Conservation (phyloP, 2,888 invertebrate species). For the Noctuana brunneofusca region DNA sequence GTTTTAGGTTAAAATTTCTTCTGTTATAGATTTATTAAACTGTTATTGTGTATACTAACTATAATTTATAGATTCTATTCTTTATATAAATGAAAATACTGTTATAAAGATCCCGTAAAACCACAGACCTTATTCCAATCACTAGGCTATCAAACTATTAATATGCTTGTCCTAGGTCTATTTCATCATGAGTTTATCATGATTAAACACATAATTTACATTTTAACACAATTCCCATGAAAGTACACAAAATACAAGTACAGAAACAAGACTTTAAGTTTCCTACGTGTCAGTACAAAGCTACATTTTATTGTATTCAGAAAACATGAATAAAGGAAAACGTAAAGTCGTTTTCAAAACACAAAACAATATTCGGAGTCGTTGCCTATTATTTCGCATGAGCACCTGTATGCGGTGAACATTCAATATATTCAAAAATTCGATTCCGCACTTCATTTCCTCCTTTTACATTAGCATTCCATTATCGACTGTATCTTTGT, state of each 20-base stretch:
- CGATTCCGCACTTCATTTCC: conserved; percentile 28
- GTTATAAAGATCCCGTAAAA: too few species aligned
- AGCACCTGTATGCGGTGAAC: conserved; percentile 20
- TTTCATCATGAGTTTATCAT: too few species aligned
- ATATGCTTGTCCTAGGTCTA: too few species aligned
- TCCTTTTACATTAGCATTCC: conserved; percentile 29
- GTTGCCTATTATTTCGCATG: conserved; percentile 25
- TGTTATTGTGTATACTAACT: too few species aligned
- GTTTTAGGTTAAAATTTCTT: too few species aligned
- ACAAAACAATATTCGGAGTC: conserved; percentile 21
- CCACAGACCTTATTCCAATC: too few species aligned
- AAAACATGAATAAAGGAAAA: conserved; percentile 9
- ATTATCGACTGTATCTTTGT: conserved; percentile 31
- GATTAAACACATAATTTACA: neutral
- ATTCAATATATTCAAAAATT: conserved; percentile 30
- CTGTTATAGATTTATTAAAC: too few species aligned
- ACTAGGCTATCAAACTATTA: too few species aligned
- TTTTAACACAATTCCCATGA: neutral
- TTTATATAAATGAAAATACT: too few species aligned
- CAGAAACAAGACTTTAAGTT: neutral
- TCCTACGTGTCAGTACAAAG: neutral
- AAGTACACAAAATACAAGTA: neutral
- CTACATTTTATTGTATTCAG: conserved; percentile 1
- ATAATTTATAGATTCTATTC: too few species aligned
- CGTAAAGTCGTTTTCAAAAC: conserved; percentile 13